These are phyloP conservation scores for Scaptomyza caliginosa DNA, from an alignment of 2,888 invertebrate genomes.

Conservation along the genomic window DNA sequence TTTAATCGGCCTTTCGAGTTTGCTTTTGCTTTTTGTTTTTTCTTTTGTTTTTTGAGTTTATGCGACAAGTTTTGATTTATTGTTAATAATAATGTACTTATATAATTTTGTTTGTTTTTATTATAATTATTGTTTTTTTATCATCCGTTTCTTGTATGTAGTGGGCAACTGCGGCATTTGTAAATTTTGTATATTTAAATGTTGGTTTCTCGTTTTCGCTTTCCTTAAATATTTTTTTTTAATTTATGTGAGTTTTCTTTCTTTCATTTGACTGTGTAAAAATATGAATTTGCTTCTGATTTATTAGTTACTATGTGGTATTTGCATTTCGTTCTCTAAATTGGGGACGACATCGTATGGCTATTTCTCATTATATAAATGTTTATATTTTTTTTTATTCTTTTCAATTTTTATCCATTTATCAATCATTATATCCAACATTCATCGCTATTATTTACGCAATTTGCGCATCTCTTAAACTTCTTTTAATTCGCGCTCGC, in stretches of 20 bases:
- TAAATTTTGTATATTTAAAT: conserved; percentile 75
- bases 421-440: conserved; percentile 22
- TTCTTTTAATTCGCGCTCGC: conserved; percentile 37
- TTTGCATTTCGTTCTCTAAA: conserved; percentile 51
- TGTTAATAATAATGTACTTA: conserved; percentile 76
- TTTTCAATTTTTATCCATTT: conserved; percentile 2
- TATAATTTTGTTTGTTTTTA: conserved; percentile 76
- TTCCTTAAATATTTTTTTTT: conserved; percentile 5
- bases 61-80: conserved; percentile 77
- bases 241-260: conserved; percentile 16
- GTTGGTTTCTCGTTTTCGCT: conserved; percentile 43
- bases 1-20: conserved; percentile 22
- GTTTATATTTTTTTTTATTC: background rate
- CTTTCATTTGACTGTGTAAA: conserved; percentile 69
- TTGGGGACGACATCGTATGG: conserved; percentile 54
- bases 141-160: conserved; percentile 61
- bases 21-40: background rate
- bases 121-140: conserved; percentile 78
- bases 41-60: conserved; percentile 25
- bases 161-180: conserved; percentile 80
- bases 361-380: conserved; percentile 35
- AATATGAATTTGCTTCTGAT: conserved; percentile 69
- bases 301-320: conserved; percentile 51
- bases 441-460: conserved; percentile 28
- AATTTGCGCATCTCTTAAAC: conserved; percentile 11